Base-by-base conservation (phyloP, 64 coral and sea anemone genomes). In the Actinia tenebrosa region DNA sequence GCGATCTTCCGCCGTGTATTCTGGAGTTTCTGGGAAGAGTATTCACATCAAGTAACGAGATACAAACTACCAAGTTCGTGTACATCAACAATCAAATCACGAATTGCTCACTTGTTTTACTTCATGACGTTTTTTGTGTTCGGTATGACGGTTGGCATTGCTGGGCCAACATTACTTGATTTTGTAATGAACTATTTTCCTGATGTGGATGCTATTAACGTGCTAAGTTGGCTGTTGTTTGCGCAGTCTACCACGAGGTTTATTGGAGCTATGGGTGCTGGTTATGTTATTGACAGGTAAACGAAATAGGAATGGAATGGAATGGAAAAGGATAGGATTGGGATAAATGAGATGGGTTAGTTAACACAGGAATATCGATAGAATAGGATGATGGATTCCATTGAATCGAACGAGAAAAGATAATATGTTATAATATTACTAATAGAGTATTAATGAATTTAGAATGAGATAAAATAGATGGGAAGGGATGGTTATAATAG, bases 111-210 rank as follows among this genome's bases (percentile, higher is more conserved):
- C 26, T 75, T 45, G 15, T 81, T 81, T 4, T 98, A 98, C 22
- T 98, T 98, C 52, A 71, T 44, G 43, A 98, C 95, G 14, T 98
- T 98, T 77, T 94, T 94, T 22, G 45, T 98, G 82, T 98, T 98
- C 66, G 95, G 95, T 2, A 98, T 98, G 95, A 88, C 95, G 2
- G 92, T 98, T 3, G 89, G 95, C 16, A 89, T 98, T 86, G 92
- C 91, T 0, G 95, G 95, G 18, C 95, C 95, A 16, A 94, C 95
- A 7, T 83, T 98, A 17, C 90, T 89, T 22, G 92, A 98, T 87
- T 91, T 90, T 69, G 58, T 98, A 54, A 78, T 94, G 42, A 93
- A 83, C 1, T 98, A 85, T 87, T 98, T 98, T 63, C 37, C 82
- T 58, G 84, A 86, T 61, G 86, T 91, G 44, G 79, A 98, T 61